Conservation (phyloP, 92 coral and sea anemone species). For the Epizoanthus illoricatus region DNA sequence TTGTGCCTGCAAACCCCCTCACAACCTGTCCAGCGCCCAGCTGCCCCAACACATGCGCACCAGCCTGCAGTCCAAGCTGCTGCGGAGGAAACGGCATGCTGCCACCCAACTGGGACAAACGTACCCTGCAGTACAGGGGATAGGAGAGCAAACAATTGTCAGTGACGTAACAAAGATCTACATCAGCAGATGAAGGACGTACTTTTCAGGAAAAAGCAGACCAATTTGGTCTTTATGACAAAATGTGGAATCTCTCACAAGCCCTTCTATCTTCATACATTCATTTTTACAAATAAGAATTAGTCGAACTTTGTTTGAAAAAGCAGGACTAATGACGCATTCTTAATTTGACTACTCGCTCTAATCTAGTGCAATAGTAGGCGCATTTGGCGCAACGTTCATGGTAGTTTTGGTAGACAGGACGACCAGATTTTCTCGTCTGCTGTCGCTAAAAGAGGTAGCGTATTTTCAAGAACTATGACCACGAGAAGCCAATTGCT, state of each 20-base stretch:
- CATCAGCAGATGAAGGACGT: background rate
- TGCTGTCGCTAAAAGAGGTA: too few species aligned
- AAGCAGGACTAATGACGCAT: too few species aligned
- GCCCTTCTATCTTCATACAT: background rate
- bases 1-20: slow-evolving; percentile 13
- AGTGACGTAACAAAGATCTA: background rate
- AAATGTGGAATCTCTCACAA: background rate
- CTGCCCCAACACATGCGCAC: slow-evolving; percentile 94
- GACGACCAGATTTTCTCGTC: too few species aligned
- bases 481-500: too few species aligned
- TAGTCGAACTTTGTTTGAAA: background rate
- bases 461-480: too few species aligned
- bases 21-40: slow-evolving; percentile 59
- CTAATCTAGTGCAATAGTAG: too few species aligned
- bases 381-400: too few species aligned
- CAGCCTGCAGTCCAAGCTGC: slow-evolving; percentile 73
- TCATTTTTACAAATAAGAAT: background rate
- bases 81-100: slow-evolving; percentile 57
- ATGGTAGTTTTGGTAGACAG: too few species aligned
- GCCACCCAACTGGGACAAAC: slow-evolving; percentile 75
- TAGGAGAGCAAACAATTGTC: background rate
- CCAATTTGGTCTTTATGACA: background rate
- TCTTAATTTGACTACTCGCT: too few species aligned
- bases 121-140: slow-evolving; percentile 37
- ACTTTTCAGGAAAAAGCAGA: background rate